Evolutionary conservation across 2,888 invertebrate genomes (phyloP).

Genomic region (Piscicola geometra): DNA sequence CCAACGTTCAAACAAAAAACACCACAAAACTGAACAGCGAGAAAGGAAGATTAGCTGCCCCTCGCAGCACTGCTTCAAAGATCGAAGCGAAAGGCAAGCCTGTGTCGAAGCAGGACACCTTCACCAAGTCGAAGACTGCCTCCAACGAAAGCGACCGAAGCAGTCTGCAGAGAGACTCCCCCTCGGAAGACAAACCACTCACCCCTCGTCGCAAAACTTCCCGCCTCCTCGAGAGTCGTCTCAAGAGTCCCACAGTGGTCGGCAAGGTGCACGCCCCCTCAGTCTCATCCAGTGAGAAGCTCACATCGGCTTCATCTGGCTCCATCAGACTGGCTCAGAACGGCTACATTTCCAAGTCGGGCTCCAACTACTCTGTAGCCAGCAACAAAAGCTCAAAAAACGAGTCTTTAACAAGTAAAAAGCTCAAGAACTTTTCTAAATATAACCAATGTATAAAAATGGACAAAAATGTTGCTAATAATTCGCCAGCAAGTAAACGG

Average conservation of each 20-base stretch:
- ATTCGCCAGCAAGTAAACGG: not conserved
- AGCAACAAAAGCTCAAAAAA: slow-evolving; percentile 16
- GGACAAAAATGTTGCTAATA: not conserved
- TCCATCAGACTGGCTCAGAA: not conserved
- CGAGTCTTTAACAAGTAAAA: not conserved
- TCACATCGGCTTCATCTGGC: slow-evolving; percentile 18
- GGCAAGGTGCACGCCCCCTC: slow-evolving; percentile 8
- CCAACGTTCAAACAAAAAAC: not conserved
- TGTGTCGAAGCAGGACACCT: slow-evolving; percentile 35
- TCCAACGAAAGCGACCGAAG: not conserved
- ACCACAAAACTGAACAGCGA: not conserved
- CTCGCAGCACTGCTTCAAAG: not conserved
- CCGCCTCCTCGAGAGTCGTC: not conserved
- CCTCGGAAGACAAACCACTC: not conserved
- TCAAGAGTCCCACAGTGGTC: not conserved
- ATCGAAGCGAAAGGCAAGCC: slow-evolving; percentile 15
- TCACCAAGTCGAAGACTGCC: slow-evolving; percentile 29
- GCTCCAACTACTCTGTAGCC: slow-evolving; percentile 24
- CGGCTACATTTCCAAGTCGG: slow-evolving; percentile 25
- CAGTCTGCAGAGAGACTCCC: not conserved
- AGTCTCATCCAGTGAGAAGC: slow-evolving; percentile 20
- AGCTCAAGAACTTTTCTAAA: slow-evolving; percentile 7
- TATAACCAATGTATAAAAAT: not conserved
- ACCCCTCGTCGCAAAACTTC: not conserved
- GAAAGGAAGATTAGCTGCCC: not conserved